These are phyloP conservation scores for Alsophila aescularia DNA, from an alignment of 2,888 invertebrate species.

Conservation along the genomic window DNA sequence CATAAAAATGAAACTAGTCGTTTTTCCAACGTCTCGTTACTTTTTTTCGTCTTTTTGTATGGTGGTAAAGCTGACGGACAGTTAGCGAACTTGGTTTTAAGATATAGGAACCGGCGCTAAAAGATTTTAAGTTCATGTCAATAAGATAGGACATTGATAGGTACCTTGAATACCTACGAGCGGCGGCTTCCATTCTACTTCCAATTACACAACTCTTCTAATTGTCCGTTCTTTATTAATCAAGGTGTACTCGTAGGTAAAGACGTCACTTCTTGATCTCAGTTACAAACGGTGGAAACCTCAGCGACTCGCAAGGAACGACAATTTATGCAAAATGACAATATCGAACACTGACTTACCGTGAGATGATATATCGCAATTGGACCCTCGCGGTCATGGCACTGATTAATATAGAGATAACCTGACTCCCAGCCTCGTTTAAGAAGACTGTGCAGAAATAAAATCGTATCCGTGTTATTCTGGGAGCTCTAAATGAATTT, in stretches of 20 bases:
- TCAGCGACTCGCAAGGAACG: constrained; percentile 2
- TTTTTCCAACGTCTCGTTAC: too few relatives aligned
- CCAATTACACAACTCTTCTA: constrained; percentile 23
- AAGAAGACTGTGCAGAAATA: constrained; percentile 28
- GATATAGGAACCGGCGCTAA: too few relatives aligned
- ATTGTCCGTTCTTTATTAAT: too few relatives aligned
- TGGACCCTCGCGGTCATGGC: constrained; percentile 45
- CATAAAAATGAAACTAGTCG: too few relatives aligned
- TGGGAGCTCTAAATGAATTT: constrained; percentile 52
- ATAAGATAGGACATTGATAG: too few relatives aligned
- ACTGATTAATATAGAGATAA: constrained; percentile 7
- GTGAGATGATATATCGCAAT: constrained; percentile 47
- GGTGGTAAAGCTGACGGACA: too few relatives aligned
- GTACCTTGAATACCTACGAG: background rate
- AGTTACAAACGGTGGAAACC: constrained; percentile 1
- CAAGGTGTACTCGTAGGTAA: too few relatives aligned
- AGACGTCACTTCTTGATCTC: background rate
- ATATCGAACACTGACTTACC: constrained; percentile 45
- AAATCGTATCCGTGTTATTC: constrained; percentile 48
- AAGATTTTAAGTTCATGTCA: too few relatives aligned
- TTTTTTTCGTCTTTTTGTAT: too few relatives aligned
- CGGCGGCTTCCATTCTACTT: background rate
- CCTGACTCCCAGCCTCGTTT: constrained; percentile 10
- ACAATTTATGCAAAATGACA: constrained; percentile 23
- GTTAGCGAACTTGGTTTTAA: too few relatives aligned